Base-by-base conservation (phyloP, 2,113 vertebrate genomes). In the Lamprologus sp. region DNA sequence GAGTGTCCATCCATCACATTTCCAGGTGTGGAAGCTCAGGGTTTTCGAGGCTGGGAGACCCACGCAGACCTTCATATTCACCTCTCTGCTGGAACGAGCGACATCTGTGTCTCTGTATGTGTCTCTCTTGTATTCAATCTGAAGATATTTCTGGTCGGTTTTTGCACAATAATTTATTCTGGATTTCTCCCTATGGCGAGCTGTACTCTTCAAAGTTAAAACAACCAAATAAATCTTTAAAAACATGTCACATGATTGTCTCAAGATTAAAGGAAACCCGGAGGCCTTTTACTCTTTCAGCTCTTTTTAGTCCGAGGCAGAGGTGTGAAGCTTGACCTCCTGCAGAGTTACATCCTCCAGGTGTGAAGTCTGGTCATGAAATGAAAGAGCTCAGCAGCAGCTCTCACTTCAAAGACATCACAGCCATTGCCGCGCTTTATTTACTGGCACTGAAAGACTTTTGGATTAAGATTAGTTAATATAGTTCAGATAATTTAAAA, bases 101-200 rank as follows among this genome's bases (percentile, higher is more conserved):
- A 75, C 65, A 84, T 42, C 77, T 73, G 23, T 40, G 86, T 55
- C 56, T 83, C 73, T 51, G 47, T n/a, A n/a, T n/a, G n/a, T n/a
- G n/a, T n/a, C n/a, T n/a, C n/a, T n/a, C n/a, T n/a, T n/a, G n/a
- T n/a, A 81, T 80, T 84, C 84, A 17, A 17, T 47, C 70, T 47
- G 70, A 19, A 7, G 13, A 47, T 3, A 47, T 9, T 23, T 75
- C 23, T 28, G 4, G 21, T 75, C 40, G 6, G 2, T 47, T 28
- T 75, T 28, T 75, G 70, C 70, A 49, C 70, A 77, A 49, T 77
- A 77, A 77, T 49, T 77, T 77, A 95, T 94, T 94, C 85, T 83
- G 83, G 28, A 85, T 87, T 82, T 90, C 92, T 94, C 92, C 91
- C 92, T 92, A 87, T 93, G 90, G 89, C 31, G 92, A 94, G 92